Evolutionary conservation across 2,888 invertebrate genomes (phyloP).

Genomic region (Tipula vernalis): DNA sequence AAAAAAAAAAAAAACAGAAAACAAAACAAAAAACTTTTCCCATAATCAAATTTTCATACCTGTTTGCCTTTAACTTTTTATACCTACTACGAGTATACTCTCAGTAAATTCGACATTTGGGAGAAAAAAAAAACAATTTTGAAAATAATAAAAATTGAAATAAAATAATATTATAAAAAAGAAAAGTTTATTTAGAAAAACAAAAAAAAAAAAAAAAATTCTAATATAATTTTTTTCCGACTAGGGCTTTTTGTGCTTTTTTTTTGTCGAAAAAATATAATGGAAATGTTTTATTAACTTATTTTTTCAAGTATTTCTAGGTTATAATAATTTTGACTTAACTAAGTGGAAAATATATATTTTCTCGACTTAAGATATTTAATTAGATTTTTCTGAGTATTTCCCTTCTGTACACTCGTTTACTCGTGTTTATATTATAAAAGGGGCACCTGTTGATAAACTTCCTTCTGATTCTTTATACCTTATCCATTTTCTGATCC

Average conservation of each 20-base stretch:
- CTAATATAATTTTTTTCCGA: not conserved
- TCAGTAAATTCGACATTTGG: not conserved
- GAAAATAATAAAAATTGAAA: not conserved
- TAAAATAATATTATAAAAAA: not conserved
- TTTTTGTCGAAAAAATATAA: not conserved
- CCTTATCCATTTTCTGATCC: not conserved
- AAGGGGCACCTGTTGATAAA: not conserved
- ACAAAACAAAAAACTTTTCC: not conserved
- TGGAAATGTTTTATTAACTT: conserved; percentile 4
- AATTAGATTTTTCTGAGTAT: not conserved
- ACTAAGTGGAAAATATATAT: not conserved
- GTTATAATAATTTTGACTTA: not conserved
- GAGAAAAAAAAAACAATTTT: not conserved
- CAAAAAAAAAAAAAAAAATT: not conserved
- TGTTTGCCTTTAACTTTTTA: not conserved
- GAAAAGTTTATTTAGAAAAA: not conserved
- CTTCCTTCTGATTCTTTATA: not conserved
- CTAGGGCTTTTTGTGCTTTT: not conserved
- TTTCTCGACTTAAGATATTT: not conserved
- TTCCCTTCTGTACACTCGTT: not conserved
- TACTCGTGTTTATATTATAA: not conserved
- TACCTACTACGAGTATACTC: too few relatives aligned
- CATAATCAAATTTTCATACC: conserved; percentile 4
- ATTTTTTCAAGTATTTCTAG: not conserved
- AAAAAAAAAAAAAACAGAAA: not conserved